A percentile compares a stretch with the other conserved stretches of the same genome.
These are phyloP conservation scores for Caenorhabditis afra DNA, from an alignment of 2,888 invertebrate genomes.

Conservation along the genomic window DNA sequence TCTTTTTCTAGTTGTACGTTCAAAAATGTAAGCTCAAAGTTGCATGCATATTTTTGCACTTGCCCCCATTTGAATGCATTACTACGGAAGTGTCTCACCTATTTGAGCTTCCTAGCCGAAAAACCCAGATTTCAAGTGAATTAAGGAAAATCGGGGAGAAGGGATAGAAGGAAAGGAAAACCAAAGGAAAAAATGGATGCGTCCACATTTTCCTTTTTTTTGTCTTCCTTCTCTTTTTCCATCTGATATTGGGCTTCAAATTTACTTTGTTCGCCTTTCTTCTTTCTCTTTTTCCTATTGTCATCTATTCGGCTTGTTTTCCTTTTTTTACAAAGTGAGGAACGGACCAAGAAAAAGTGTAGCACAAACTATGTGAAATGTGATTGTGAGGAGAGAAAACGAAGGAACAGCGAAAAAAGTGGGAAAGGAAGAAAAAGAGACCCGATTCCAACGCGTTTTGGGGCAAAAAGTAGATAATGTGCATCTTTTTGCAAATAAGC, in stretches of 20 bases:
- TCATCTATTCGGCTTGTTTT: too few species aligned
- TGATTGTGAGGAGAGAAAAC: slow-evolving; percentile 28
- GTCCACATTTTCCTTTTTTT: slow-evolving; percentile 12
- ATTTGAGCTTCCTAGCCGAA: too few species aligned
- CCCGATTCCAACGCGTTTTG: slow-evolving; percentile 16
- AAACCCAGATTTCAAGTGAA: too few species aligned
- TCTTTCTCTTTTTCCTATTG: slow-evolving; percentile 15
- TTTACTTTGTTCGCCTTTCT: background rate
- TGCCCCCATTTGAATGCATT: too few species aligned
- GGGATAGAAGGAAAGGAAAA: too few species aligned
- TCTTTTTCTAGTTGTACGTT: too few species aligned
- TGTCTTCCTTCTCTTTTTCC: background rate
- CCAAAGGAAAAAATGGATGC: slow-evolving; percentile 37
- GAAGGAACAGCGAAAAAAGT: slow-evolving; percentile 34
- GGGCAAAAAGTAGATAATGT: slow-evolving; percentile 60
- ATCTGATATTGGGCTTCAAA: slow-evolving; percentile 20
- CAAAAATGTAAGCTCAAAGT: too few species aligned
- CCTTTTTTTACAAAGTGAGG: too few species aligned
- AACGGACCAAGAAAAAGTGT: background rate
- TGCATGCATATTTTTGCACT: too few species aligned
- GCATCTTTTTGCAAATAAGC: slow-evolving; percentile 61
- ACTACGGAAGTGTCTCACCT: too few species aligned
- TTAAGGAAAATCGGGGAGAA: too few species aligned
- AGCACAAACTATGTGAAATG: slow-evolving; percentile 14
- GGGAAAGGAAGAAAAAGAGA: slow-evolving; percentile 14